Evolutionary conservation across 1,140 invertebrate species (phyloP).

Genomic region (Octopus sinensis): DNA sequence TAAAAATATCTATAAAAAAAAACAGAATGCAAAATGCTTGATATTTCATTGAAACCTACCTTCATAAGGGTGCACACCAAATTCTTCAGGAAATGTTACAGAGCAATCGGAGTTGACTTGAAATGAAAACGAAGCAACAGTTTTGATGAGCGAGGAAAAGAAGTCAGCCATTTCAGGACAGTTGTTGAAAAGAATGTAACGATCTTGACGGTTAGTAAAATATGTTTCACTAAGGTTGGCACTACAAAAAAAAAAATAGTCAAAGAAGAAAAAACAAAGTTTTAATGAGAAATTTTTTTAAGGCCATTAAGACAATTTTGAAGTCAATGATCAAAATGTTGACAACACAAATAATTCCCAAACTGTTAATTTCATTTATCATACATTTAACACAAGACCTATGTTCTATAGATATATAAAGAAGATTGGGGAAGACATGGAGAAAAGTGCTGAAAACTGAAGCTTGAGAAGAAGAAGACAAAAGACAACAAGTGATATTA

Average conservation of each 20-base stretch:
- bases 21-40: too few species aligned
- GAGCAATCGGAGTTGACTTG: constrained; percentile 49
- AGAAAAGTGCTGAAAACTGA: too few species aligned
- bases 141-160: constrained; percentile 64
- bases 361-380: too few species aligned
- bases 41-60: constrained; percentile 33
- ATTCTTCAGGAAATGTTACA: constrained; percentile 47
- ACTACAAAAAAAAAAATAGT: constrained; percentile 58
- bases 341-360: too few species aligned
- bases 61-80: constrained; percentile 56
- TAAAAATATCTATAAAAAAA: too few species aligned
- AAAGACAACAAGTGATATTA: too few species aligned
- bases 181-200: constrained; percentile 88
- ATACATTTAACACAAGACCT: too few species aligned
- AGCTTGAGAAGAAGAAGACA: too few species aligned
- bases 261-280: background rate
- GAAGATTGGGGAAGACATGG: too few species aligned
- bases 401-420: too few species aligned
- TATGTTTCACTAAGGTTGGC: constrained; percentile 98
- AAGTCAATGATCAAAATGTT: too few species aligned
- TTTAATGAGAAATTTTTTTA: background rate
- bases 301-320: too few species aligned
- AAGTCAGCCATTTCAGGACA: constrained; percentile 79
- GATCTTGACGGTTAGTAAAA: constrained; percentile 94
- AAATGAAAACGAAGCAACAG: constrained; percentile 62